These are phyloP conservation scores for Anastatus disparis DNA, from an alignment of 1,140 invertebrate genomes.

Conservation along the genomic window DNA sequence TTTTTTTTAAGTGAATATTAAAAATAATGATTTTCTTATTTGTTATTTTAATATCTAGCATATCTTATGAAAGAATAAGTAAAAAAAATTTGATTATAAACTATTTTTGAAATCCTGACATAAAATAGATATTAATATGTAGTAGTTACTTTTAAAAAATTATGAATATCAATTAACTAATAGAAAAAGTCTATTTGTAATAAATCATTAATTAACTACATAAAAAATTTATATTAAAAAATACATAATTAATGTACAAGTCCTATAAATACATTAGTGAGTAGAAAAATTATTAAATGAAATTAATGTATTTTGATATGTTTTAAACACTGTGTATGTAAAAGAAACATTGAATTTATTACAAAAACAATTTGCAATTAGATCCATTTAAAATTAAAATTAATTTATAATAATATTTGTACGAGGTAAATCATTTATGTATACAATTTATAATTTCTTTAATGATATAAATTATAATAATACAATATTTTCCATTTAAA, in stretches of 20 bases:
- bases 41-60: constrained; percentile 22
- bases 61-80: background rate
- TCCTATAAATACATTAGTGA: no score
- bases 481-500: constrained; percentile 38
- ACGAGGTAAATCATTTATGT: constrained; percentile 33
- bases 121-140: constrained; percentile 12
- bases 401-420: constrained; percentile 7
- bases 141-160: constrained; percentile 8
- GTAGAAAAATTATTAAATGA: no score
- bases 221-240: no score
- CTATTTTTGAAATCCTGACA: background rate
- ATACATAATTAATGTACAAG: constrained; percentile 1
- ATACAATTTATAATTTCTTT: constrained; percentile 37
- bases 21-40: constrained; percentile 15
- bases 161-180: constrained; percentile 11
- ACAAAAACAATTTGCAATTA: constrained; percentile 12
- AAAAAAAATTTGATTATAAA: constrained; percentile 4
- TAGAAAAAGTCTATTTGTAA: background rate
- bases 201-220: background rate
- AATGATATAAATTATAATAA: constrained; percentile 36
- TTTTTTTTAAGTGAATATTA: constrained; percentile 23
- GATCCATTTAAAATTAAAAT: no score
- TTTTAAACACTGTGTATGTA: constrained; percentile 2
- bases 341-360: background rate
- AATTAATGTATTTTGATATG: background rate